These are phyloP conservation scores for Sternarchorhynchus goeldii DNA, from an alignment of 2,797 vertebrate species.

Conservation along the genomic window DNA sequence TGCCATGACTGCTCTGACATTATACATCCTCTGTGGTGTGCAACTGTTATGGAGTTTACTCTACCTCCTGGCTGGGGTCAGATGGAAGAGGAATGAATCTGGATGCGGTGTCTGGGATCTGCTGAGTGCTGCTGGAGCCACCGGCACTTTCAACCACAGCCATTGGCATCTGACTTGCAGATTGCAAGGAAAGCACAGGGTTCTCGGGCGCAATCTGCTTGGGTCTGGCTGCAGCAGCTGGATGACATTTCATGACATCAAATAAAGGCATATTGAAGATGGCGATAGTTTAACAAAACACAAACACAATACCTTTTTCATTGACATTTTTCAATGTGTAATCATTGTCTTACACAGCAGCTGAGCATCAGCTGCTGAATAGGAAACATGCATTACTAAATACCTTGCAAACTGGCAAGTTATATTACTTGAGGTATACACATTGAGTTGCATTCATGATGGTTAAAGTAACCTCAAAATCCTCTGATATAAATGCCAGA, in stretches of 20 bases:
- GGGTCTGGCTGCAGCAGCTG: not conserved
- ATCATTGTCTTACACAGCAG: no score
- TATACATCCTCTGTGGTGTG: not conserved
- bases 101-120: conserved; percentile 62
- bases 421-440: no score
- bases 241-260: not conserved
- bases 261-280: no score
- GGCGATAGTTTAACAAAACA: no score
- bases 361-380: no score
- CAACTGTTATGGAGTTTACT: conserved; percentile 25
- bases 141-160: conserved; percentile 61
- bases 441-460: no score
- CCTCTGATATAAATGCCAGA: not conserved
- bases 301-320: no score
- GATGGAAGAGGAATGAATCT: conserved; percentile 59
- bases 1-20: not conserved
- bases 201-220: conserved; percentile 45
- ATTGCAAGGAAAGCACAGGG: conserved; percentile 61
- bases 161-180: conserved; percentile 62
- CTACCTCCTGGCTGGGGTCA: conserved; percentile 70
- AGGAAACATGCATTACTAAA: no score
- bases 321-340: no score
- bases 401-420: no score
- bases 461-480: not conserved
- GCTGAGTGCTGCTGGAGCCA: conserved; percentile 62